Evolutionary conservation across 2,888 invertebrate species (phyloP), one percentile per base, ranked within the genome.

Genomic region (Stenodera caucasica): DNA sequence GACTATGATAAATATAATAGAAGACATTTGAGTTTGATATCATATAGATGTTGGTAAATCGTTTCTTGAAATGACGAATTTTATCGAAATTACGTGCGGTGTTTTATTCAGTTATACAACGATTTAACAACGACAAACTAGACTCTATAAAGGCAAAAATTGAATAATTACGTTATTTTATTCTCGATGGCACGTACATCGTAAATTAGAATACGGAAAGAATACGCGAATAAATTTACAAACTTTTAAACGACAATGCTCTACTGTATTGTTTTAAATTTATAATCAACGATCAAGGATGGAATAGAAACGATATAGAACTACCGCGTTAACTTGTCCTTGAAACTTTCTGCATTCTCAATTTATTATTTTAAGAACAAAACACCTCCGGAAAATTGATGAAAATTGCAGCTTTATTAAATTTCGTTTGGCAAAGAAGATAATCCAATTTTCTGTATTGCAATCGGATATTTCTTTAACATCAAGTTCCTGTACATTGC

Each of bases 111-210:
- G 29, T 51, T 53, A 35, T 15, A 35, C 4, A 11, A 32, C 7
- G 23, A 35, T 53, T 53, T 53, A 35, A 53, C 23, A 15, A 35
- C 14, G 35, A 53, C 32, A 53, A 33, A 53, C 32, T 9, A 33
- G 29, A 26, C 12, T 21, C 12, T 26, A 55, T 15, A 5, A 11
- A 30, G 14, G 30, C n/a, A 15, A 32, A 18, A 51, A 51, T 51
- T 51, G 51, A 51, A 51, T 51, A 51, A 51, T 51, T 51, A 32
- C 32, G 15, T 21, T n/a, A 32, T 32, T 30, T 51, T 51, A 51
- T 29, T 15, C n/a, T 15, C 12, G 51, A 15, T 6, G 18, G 12
- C 51, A 51, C 51, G 51, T 51, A 51, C 51, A 32, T 51, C 51
- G 51, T 51, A 51, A 51, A 51, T 51, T 51, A 51, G 14, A 51